Evolutionary conservation across 2,888 invertebrate species (phyloP), one percentile per base, ranked within the genome.

Genomic region (Apamea sordens): DNA sequence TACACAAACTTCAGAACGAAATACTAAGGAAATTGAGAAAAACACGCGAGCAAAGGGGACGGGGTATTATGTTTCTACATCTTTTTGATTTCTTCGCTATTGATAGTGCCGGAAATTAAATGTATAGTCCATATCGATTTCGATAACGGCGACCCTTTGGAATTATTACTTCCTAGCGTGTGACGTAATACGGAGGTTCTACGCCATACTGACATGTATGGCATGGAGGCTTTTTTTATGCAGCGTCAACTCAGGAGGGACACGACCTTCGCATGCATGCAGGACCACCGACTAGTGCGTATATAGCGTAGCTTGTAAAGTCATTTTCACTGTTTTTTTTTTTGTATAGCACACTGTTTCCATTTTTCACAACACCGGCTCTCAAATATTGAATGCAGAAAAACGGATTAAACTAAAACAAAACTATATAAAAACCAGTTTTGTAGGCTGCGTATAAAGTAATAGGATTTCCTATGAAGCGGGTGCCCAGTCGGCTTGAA

Each of bases 391-490:
- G 50, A 18, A 24, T 50, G 24, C 8, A 24, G 8, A 70, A 53
- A 70, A 56, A 24, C 3, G 15, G 32, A 32, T 70, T 36, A 24
- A 44, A 72, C 41, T 44, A 53, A 28, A 85, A 69, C 21, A 61
- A 63, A 86, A 68, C 36, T 61, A 64, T 32, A 32, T 21, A 61
- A 65, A 72, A 71, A 7, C 3, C 61, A 36, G 21, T 72, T 74
- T 74, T 77, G 69, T 32, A 41, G 28, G 11, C 68, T 69, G 32
- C 36, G 74, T 56, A 77, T 70, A 74, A 72, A 72, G 61, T 87
- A 86, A 84, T 78, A 78, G 68, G 73, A 86, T 86, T 84, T 79
- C 41, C 86, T 83, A 50, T 36, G 72, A 73, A 83, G 70, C 70
- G 64, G 41, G 71, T 61, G 67, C 36, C 67, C 71, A 84, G 74